Base-by-base conservation (phyloP, 2,113 vertebrate species). In the Ophiodon elongatus region DNA sequence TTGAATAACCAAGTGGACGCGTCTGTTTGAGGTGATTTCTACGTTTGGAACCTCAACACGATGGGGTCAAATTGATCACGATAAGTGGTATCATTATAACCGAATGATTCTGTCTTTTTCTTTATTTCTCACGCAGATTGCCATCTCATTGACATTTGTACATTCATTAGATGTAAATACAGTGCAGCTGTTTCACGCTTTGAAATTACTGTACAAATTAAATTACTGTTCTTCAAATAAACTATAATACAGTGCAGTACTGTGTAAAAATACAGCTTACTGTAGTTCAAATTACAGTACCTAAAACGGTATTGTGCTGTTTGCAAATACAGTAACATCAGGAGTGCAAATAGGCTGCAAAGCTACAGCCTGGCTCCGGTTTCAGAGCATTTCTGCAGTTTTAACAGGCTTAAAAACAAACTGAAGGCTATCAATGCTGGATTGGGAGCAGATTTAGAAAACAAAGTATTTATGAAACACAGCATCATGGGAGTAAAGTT, bases 1-100 rank as follows among this genome's bases (percentile, higher is more conserved):
- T 83, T 82, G 60, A 81, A 79, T 76, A 71, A 81, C 39, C 10
- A 0, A 17, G 57, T 56, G 23, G 47, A 52, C 6, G 6, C 75
- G 19, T 52, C 13, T 70, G 68, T 65, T 63, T 27, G 33, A 78
- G 45, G 68, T 72, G 27, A 77, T 64, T 71, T 75, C 56, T 14
- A 56, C 8, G 5, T n/a, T 25, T n/a, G 54, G 13, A 56, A 56
- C 54, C 54, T 56, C 11, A 56, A 10, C 6, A 23, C 8, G 8
- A 54, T 4, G 17, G 45, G 23, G 23, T 56, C 54, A 13, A 25
- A 56, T 10, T 25, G 25, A 57, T 57, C 25, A n/a, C 4, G 25
- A 25, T 56, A 56, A 25, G 54, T 56, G 9, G n/a, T 13, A 56
- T 56, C 13, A 56, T 25, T 25, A 25, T 25, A 56, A 25, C 8